phyloP scores from a whole-genome alignment of 2,797 vertebrate genomes.

The Cyprinella venusta region DNA sequence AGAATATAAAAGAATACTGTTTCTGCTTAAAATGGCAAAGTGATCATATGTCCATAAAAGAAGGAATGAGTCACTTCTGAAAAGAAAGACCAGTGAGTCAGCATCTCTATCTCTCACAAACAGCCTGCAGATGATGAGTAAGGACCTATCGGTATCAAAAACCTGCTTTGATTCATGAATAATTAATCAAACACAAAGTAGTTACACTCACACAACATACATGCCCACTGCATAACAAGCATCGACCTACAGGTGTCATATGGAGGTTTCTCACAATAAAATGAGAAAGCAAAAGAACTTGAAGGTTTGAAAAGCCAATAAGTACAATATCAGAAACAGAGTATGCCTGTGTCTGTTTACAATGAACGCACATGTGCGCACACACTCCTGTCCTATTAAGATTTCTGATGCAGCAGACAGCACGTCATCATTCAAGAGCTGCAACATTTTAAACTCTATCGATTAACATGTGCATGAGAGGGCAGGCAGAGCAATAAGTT shows the following conservation, averaged over 20 bases:
- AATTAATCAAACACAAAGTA: conserved; percentile 71
- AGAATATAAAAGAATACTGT: conserved; percentile 74
- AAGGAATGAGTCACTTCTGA: conserved; percentile 74
- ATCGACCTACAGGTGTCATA: neutral
- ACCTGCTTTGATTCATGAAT: conserved; percentile 73
- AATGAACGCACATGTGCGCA: neutral
- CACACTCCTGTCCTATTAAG: neutral
- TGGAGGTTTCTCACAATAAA: conserved; percentile 3
- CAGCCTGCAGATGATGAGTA: conserved; percentile 45
- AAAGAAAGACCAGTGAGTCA: conserved; percentile 72
- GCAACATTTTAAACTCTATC: conserved; percentile 21
- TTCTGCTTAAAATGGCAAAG: conserved; percentile 68
- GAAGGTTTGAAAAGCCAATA: neutral
- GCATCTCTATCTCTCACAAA: conserved; percentile 57
- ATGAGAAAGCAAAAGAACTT: neutral
- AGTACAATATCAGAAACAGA: neutral
- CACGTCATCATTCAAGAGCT: conserved; percentile 42
- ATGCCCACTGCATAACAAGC: neutral
- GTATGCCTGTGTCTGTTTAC: neutral
- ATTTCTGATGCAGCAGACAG: conserved; percentile 48
- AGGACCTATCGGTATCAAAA: conserved; percentile 65
- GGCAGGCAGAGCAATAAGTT: conserved; percentile 22
- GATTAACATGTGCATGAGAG: conserved; percentile 33
- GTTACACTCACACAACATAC: conserved; percentile 23
- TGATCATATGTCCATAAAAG: conserved; percentile 80